Conservation (phyloP, 2,888 invertebrate genomes). For the Agrotis exclamationis region DNA sequence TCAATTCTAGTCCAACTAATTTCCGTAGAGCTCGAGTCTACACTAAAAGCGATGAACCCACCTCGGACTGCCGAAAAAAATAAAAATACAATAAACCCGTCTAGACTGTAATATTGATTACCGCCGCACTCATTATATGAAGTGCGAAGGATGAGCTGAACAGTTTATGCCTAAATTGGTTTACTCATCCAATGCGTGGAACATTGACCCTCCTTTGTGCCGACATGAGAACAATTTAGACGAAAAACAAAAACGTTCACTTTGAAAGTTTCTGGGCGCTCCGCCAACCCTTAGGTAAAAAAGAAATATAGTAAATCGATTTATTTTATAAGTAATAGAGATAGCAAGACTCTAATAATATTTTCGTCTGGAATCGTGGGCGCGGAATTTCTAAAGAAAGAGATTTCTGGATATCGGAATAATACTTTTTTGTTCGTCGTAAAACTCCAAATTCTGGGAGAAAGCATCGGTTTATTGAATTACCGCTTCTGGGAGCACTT, state of each 20-base stretch:
- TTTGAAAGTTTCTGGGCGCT: constrained; percentile 36
- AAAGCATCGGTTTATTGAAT: constrained; percentile 12
- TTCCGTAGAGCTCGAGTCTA: not conserved
- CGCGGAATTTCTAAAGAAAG: not conserved
- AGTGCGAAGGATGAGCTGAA: constrained; percentile 46
- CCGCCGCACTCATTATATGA: constrained; percentile 54
- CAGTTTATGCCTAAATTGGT: constrained; percentile 50
- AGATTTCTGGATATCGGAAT: not conserved
- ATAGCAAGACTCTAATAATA: constrained; percentile 13
- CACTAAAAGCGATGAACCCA: not conserved
- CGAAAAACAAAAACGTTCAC: constrained; percentile 33
- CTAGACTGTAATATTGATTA: constrained; percentile 65
- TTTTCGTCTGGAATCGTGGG: not conserved
- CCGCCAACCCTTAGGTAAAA: constrained; percentile 35
- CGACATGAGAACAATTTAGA: constrained; percentile 14
- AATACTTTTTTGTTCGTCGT: constrained; percentile 8
- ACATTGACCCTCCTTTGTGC: constrained; percentile 59
- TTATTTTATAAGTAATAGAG: not conserved
- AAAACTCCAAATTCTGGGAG: constrained; percentile 3
- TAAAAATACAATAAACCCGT: constrained; percentile 36
- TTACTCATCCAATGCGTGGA: constrained; percentile 60
- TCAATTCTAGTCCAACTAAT: not conserved
- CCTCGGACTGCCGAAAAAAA: not conserved
- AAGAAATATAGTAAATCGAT: constrained; percentile 25
- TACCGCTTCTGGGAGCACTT: constrained; percentile 18